Evolutionary conservation across 2,113 vertebrate genomes (phyloP), one percentile per base, ranked within the genome.

Genomic region (Phycodurus eques): DNA sequence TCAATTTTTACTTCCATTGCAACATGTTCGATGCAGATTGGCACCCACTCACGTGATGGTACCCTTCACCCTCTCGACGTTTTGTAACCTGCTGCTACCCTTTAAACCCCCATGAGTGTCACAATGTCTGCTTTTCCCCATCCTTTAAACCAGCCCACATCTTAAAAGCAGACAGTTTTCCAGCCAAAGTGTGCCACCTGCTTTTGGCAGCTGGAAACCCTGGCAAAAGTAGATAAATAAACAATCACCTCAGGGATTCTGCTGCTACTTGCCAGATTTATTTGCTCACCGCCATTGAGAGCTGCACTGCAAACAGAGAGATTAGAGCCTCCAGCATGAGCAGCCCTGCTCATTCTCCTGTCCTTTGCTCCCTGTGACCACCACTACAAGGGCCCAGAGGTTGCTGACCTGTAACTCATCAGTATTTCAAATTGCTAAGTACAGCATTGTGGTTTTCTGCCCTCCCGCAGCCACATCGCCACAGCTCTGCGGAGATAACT

Each of bases 141-240:
- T 78, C 68, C 62, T 87, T 88, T 83, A 76, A 83, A 87, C 83
- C 83, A 81, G 80, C 80, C 81, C 84, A 83, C 80, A 88, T 89
- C 88, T 90, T 90, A 88, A 84, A 91, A 89, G 88, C 84, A 89
- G 86, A 82, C 89, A 74, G 89, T 91, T 93, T 91, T 78, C 83
- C 61, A 88, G 83, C 86, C 84, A 91, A 92, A 91, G 88, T 89
- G 83, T 92, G 88, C 88, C 91, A 93, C 91, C 89, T 91, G 92
- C 87, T 89, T 90, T 87, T 89, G 90, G 90, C 90, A 89, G 88
- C 89, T 91, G 91, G 88, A 89, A 88, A 76, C 84, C 83, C 90
- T 92, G 90, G 88, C 88, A 92, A 90, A 87, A 86, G 90, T 88
- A 92, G 91, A 92, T 92, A 92, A 93, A 92, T 92, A 90, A 92